Evolutionary conservation across 2,888 invertebrate species (phyloP), one percentile per base, ranked within the genome.

Genomic region (Mechanitis messenoides): DNA sequence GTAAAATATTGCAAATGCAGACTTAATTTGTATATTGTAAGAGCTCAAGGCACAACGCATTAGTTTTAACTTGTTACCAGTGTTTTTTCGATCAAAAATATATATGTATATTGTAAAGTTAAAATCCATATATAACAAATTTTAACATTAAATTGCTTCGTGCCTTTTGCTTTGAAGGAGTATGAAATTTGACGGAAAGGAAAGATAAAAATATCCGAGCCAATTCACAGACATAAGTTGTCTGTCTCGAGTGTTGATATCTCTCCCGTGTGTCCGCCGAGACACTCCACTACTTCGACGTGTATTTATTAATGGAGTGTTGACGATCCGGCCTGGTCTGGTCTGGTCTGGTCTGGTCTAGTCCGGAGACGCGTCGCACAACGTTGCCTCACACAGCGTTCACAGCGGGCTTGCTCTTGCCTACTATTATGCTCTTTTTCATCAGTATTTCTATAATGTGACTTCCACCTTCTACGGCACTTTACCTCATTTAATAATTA

Each of bases 391-490:
- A 76, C 84, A 83, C 84, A 72, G 81, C 81, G 82, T 78, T 78
- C 75, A 75, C 77, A 75, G 80, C 79, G 79, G 74, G 74, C 78
- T 77, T 65, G 72, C 68, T 68, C 61, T 66, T 66, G 66, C 54
- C 56, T 53, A 62, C 67, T 63, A 63, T 71, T 73, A 68, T 63
- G 78, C 83, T 83, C 75, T 79, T 79, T 77, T 79, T 59, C 62
- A 86, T 84, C 88, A 87, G 89, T 90, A 90, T 88, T 88, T 84
- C 79, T 81, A 77, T 79, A 72, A 81, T 86, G 84, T 87, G 83
- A 86, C 87, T 84, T 83, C 82, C 84, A 86, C 80, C 78, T 82
- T 78, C 76, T 81, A 84, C 80, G 84, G 85, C 86, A 86, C 84
- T 72, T 83, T 85, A 86, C 87, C 87, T 87, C 85, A 84, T 83